These are phyloP conservation scores for Pollachius pollachius DNA, from an alignment of 2,113 vertebrate genomes.

Conservation along the genomic window DNA sequence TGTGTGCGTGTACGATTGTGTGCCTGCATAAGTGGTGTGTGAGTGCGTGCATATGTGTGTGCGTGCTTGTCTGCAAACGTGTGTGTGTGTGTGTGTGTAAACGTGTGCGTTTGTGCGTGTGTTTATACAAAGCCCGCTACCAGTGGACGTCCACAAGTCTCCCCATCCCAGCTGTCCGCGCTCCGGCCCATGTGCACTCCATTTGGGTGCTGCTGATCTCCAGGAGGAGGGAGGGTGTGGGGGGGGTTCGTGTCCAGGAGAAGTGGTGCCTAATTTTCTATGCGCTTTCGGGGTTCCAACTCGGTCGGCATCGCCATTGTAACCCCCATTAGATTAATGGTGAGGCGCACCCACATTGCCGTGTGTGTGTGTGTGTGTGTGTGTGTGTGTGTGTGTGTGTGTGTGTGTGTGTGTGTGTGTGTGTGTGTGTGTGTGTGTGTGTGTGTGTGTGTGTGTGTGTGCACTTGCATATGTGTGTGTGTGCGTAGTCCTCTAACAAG, in stretches of 20 bases:
- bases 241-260: slow-evolving; percentile 12
- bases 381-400: too few species aligned
- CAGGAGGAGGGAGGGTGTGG: slow-evolving; percentile 12
- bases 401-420: too few species aligned
- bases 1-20: too few species aligned
- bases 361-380: slow-evolving; percentile 1
- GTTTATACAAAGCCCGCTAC: not conserved
- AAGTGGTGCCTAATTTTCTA: slow-evolving; percentile 26
- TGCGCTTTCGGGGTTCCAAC: slow-evolving; percentile 33
- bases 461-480: not conserved
- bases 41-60: not conserved
- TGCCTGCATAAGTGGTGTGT: too few species aligned
- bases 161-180: slow-evolving; percentile 22
- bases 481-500: slow-evolving; percentile 14
- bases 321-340: not conserved
- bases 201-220: slow-evolving; percentile 31
- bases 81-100: too few species aligned
- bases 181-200: slow-evolving; percentile 30
- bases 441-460: not conserved
- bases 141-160: slow-evolving; percentile 3
- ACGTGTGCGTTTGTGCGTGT: not conserved
- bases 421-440: slow-evolving; percentile 17
- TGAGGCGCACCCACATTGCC: not conserved
- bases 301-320: slow-evolving; percentile 17
- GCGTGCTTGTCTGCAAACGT: not conserved